Evolutionary conservation across 1,140 invertebrate genomes (phyloP).

Genomic region (Centruroides vittatus): DNA sequence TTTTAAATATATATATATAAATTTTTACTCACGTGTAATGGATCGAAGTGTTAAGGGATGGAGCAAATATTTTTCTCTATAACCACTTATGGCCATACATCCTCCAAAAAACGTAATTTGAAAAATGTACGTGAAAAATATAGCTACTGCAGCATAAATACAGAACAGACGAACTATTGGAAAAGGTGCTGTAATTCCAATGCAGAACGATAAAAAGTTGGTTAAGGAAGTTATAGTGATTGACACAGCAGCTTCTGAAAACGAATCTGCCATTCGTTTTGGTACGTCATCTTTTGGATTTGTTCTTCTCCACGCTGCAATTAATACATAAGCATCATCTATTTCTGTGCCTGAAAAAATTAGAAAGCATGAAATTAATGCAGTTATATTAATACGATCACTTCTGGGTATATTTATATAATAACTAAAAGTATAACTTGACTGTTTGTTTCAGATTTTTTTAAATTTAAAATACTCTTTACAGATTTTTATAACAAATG

Average conservation of each 20-base stretch:
- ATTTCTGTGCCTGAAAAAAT: not conserved
- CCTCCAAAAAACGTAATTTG: not conserved
- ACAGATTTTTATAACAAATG: too few species aligned
- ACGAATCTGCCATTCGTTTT: not conserved
- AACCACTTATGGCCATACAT: not conserved
- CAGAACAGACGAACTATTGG: not conserved
- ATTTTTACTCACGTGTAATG: too few species aligned
- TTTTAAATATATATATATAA: too few species aligned
- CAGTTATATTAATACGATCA: too few species aligned
- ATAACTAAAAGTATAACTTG: too few species aligned
- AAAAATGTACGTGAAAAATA: not conserved
- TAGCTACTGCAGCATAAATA: not conserved
- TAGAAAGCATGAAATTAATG: too few species aligned
- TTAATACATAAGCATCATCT: not conserved
- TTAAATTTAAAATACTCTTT: too few species aligned
- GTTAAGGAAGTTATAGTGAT: not conserved
- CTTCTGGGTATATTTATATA: too few species aligned
- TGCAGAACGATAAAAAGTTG: not conserved
- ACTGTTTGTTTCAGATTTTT: too few species aligned
- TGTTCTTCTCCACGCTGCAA: not conserved
- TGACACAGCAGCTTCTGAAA: not conserved
- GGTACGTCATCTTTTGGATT: not conserved
- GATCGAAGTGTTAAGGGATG: too few species aligned
- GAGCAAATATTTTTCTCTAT: too few species aligned
- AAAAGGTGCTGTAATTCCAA: not conserved